Conservation (phyloP, 1,140 invertebrate species). For the Cotesia typhae region DNA sequence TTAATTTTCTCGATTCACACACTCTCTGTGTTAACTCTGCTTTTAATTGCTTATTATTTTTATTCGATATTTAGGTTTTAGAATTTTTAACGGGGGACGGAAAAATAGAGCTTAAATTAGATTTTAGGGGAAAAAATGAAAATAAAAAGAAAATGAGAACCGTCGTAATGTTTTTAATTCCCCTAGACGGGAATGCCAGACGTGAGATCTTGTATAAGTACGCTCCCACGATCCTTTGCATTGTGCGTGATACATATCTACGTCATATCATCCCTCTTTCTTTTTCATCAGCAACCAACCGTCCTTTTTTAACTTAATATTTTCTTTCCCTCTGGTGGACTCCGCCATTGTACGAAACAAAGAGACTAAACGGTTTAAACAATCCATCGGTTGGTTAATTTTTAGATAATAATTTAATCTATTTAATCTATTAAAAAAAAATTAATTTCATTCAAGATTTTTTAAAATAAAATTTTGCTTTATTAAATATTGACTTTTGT, state of each 20-base stretch:
- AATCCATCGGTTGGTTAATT: too few species aligned
- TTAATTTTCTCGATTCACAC: too few species aligned
- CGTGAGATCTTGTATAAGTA: conserved; percentile 59
- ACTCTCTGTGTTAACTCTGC: too few species aligned
- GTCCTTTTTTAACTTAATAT: background rate
- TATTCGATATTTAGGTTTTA: background rate
- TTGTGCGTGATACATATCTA: conserved; percentile 36
- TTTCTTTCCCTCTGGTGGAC: too few species aligned
- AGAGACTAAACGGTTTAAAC: too few species aligned
- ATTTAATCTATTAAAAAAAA: too few species aligned
- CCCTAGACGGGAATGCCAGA: conserved; percentile 46
- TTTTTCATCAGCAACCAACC: background rate
- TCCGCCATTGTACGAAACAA: too few species aligned
- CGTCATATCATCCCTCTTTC: conserved; percentile 36
- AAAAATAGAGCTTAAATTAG: background rate
- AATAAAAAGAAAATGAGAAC: conserved; percentile 19
- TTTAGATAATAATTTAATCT: too few species aligned
- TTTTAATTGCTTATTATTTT: background rate
- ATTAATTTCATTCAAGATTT: too few species aligned
- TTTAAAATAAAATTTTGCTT: too few species aligned
- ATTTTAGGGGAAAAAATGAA: background rate
- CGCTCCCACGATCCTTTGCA: conserved; percentile 57
- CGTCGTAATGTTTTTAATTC: conserved; percentile 6
- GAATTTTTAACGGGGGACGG: background rate
- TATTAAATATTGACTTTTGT: too few species aligned